phyloP scores from a whole-genome alignment of 2,888 invertebrate genomes.

The Hemaris fuciformis region DNA sequence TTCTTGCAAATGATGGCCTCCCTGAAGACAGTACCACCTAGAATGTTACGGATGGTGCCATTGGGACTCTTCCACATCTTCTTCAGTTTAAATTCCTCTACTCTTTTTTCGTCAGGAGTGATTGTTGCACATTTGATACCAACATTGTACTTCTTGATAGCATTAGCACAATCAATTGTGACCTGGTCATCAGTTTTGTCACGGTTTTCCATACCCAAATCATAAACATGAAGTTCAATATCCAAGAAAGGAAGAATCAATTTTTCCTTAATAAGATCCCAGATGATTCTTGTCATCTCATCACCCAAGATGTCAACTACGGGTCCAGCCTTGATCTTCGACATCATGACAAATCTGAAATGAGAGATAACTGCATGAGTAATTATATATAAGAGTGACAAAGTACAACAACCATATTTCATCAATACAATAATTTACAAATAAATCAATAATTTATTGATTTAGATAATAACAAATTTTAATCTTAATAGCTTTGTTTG shows the following conservation, averaged over 20 bases:
- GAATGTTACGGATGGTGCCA: constrained; percentile 93
- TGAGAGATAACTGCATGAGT: not conserved
- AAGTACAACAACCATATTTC: not conserved
- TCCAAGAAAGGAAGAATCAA: constrained; percentile 97
- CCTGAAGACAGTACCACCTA: constrained; percentile 91
- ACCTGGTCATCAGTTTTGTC: constrained; percentile 97
- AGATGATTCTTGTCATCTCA: constrained; percentile 98
- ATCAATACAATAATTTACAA: not conserved
- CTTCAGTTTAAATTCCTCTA: constrained; percentile 93
- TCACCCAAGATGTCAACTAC: constrained; percentile 97
- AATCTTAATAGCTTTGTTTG: not conserved
- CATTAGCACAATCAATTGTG: constrained; percentile 97
- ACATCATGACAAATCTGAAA: constrained; percentile 56
- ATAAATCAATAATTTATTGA: not conserved
- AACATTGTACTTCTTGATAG: constrained; percentile 97
- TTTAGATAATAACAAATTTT: not conserved
- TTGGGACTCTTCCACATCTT: constrained; percentile 96
- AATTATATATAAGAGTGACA: not conserved
- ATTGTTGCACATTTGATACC: constrained; percentile 99
- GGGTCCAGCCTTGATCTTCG: constrained; percentile 90
- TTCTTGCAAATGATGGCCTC: constrained; percentile 95
- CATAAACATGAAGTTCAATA: constrained; percentile 95
- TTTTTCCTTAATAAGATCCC: constrained; percentile 98
- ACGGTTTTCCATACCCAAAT: constrained; percentile 96
- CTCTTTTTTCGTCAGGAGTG: constrained; percentile 98